phyloP scores from a whole-genome alignment of 2,888 invertebrate species.

The Hirtodrosophila cameraria region DNA sequence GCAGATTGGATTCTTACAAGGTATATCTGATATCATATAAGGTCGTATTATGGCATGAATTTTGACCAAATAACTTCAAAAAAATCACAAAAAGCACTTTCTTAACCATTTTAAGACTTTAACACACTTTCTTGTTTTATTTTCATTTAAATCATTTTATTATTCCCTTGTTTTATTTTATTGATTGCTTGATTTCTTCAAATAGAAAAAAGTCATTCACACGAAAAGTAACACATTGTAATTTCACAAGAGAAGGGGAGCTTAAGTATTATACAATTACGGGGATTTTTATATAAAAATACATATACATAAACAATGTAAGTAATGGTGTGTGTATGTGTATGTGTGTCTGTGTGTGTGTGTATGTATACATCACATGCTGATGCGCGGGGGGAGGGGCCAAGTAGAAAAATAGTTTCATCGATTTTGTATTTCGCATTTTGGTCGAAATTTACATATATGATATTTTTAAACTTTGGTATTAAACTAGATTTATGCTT shows the following conservation, averaged over 20 bases:
- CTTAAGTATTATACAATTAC: conserved; percentile 65
- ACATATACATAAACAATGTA: conserved; percentile 44
- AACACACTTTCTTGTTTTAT: too few species aligned
- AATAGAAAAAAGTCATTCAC: conserved; percentile 65
- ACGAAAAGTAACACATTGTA: conserved; percentile 57
- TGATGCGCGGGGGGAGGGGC: conserved; percentile 16
- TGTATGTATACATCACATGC: conserved; percentile 51
- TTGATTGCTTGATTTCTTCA: conserved; percentile 54
- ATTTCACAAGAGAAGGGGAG: conserved; percentile 67
- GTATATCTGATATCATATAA: too few species aligned
- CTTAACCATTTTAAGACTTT: too few species aligned
- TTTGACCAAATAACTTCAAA: too few species aligned
- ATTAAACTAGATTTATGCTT: conserved; percentile 82
- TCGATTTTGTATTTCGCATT: conserved; percentile 31
- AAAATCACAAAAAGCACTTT: too few species aligned
- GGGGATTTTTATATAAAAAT: conserved; percentile 51
- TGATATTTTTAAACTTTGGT: conserved; percentile 80
- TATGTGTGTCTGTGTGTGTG: conserved; percentile 27
- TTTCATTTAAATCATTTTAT: conserved; percentile 11
- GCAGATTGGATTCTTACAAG: too few species aligned
- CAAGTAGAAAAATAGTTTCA: conserved; percentile 37
- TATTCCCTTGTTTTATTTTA: conserved; percentile 27
- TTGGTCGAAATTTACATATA: conserved; percentile 53
- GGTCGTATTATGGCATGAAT: too few species aligned
- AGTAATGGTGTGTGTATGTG: conserved; percentile 35